Conservation (phyloP, 2,888 invertebrate genomes). For the Pollenia labialis region DNA sequence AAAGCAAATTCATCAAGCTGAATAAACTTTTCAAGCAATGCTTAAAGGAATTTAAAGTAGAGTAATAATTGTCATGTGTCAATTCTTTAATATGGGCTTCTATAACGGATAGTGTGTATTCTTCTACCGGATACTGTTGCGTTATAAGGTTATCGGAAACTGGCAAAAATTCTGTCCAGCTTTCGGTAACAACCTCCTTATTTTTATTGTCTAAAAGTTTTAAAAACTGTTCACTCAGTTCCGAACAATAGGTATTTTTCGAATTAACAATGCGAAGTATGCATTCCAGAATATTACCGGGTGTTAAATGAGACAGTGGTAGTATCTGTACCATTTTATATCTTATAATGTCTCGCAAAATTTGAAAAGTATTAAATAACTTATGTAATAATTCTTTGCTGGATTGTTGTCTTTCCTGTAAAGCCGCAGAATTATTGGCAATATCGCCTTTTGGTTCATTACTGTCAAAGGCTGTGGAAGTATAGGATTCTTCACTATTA, state of each 20-base stretch:
- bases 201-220: slow-evolving; percentile 82
- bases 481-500: slow-evolving; percentile 77
- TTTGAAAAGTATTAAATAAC: slow-evolving; percentile 80
- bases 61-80: slow-evolving; percentile 80
- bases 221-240: slow-evolving; percentile 82
- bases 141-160: slow-evolving; percentile 80
- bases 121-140: slow-evolving; percentile 82
- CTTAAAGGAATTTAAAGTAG: slow-evolving; percentile 82
- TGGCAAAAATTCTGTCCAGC: slow-evolving; percentile 83
- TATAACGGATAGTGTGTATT: slow-evolving; percentile 83
- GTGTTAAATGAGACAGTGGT: slow-evolving; percentile 78
- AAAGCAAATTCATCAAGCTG: slow-evolving; percentile 80
- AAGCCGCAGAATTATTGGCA: slow-evolving; percentile 65
- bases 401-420: slow-evolving; percentile 77
- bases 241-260: slow-evolving; percentile 81
- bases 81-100: slow-evolving; percentile 83
- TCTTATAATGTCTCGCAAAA: slow-evolving; percentile 80
- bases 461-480: slow-evolving; percentile 77
- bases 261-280: slow-evolving; percentile 82
- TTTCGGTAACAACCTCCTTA: slow-evolving; percentile 82
- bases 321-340: slow-evolving; percentile 82
- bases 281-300: slow-evolving; percentile 80
- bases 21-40: slow-evolving; percentile 83
- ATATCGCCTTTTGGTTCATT: slow-evolving; percentile 76
- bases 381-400: slow-evolving; percentile 81